Evolutionary conservation across 2,113 vertebrate genomes (phyloP), one percentile per base, ranked within the genome.

Genomic region (Pachyramphus minor): DNA sequence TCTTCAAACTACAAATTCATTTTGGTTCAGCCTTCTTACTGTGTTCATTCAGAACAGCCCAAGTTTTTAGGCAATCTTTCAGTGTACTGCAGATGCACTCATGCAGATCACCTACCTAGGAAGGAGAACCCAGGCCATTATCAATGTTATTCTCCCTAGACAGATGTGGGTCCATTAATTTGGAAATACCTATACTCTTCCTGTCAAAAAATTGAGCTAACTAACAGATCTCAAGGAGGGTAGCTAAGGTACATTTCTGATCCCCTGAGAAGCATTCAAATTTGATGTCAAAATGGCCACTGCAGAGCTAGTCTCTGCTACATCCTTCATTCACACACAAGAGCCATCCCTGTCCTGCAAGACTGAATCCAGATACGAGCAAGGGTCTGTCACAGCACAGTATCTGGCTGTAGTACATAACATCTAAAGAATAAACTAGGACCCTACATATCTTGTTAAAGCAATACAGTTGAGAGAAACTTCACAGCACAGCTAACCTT

Each of bases 201-300:
- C 49, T 44, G 55, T 37, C 64, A 68, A 81, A 84, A 88, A 84
- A 6, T 5, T 10, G 49, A 69, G 62, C 31, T 41, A 73, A 45
- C 41, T 11, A 72, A 58, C 7, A 11, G 14, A 68, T 37, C 37
- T 58, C 23, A 24, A 53, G 31, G 33, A 82, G n/a, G 23, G 9
- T 47, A 45, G 62, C 66, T 81, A 31, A 60, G 67, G n/a, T 41
- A 30, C 8, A 1, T 5, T 68, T 55, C 49, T 18, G 8, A 52
- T 33, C 18, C 39, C 20, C 18, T 19, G 15, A 82, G 49, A 69
- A 66, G 23, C 21, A 13, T 33, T 56, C 39, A 27, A 33, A 75
- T 71, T 68, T 92, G 68, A 47, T 42, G n/a, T 42, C 71, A 89
- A 91, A 94, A 95, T 87, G 91, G 93, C 88, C 80, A 84, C 93